A percentile compares a stretch with the other conserved stretches of the same genome.
Conservation (phyloP, 2,888 invertebrate genomes). For the Nomada flava region DNA sequence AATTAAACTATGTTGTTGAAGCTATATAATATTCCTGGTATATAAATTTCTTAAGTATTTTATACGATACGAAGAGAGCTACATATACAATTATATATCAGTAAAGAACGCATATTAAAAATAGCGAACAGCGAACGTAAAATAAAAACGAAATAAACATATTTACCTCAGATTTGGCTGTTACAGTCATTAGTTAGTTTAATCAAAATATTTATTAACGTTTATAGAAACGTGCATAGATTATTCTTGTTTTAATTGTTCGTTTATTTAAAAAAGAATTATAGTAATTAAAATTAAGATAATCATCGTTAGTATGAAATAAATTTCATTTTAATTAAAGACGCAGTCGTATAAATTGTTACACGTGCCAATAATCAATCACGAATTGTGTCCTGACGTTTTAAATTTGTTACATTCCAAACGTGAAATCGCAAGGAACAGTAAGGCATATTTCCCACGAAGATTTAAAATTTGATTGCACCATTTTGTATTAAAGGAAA, state of each 20-base stretch:
- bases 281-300: too few relatives aligned
- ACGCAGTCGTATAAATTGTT: too few relatives aligned
- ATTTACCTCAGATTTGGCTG: not conserved
- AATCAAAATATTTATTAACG: too few relatives aligned
- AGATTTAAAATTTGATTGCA: constrained; percentile 11
- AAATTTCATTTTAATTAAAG: too few relatives aligned
- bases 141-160: not conserved
- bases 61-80: constrained; percentile 14
- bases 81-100: constrained; percentile 22
- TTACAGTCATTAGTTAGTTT: too few relatives aligned
- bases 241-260: too few relatives aligned
- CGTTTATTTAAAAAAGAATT: too few relatives aligned
- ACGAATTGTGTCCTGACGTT: too few relatives aligned
- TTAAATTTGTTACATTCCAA: not conserved
- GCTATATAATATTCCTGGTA: constrained; percentile 52
- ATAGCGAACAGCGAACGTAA: not conserved
- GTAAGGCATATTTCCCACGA: not conserved
- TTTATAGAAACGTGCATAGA: too few relatives aligned
- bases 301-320: too few relatives aligned
- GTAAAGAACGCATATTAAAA: not conserved
- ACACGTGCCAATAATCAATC: too few relatives aligned
- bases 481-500: not conserved
- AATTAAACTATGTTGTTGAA: constrained; percentile 70
- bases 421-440: constrained; percentile 2
- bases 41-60: constrained; percentile 39